A percentile compares a stretch with the other conserved stretches of the same genome.
phyloP scores from a whole-genome alignment of 2,113 vertebrate species.

The Tragelaphus imberbis region DNA sequence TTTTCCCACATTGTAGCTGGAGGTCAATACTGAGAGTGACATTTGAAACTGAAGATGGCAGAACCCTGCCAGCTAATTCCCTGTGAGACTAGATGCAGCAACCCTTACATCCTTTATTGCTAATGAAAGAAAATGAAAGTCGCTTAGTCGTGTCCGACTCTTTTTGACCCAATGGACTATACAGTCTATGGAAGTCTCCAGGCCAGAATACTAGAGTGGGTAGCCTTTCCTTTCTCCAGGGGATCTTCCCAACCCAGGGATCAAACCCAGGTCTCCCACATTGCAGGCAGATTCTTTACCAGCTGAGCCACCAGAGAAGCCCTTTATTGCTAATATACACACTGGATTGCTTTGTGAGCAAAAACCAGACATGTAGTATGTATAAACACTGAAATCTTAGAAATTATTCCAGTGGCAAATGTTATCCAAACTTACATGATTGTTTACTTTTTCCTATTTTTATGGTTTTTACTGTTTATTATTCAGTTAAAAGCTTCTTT shows the following conservation, averaged over 20 bases:
- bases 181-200: background rate
- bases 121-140: background rate
- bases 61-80: background rate
- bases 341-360: background rate
- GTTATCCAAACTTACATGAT: background rate
- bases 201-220: background rate
- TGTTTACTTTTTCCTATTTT: background rate
- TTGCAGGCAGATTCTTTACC: background rate
- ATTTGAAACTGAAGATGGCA: background rate
- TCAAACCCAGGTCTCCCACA: background rate
- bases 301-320: background rate
- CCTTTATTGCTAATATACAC: background rate
- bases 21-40: background rate
- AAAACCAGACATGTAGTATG: background rate
- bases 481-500: background rate
- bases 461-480: background rate
- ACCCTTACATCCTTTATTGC: background rate
- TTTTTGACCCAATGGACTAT: background rate
- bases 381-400: background rate
- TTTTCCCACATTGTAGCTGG: background rate
- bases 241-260: background rate
- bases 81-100: background rate
- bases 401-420: background rate
- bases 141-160: fast-evolving
- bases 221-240: background rate